Conservation (phyloP, 2,888 invertebrate genomes). For the Hirtodrosophila confusa region DNA sequence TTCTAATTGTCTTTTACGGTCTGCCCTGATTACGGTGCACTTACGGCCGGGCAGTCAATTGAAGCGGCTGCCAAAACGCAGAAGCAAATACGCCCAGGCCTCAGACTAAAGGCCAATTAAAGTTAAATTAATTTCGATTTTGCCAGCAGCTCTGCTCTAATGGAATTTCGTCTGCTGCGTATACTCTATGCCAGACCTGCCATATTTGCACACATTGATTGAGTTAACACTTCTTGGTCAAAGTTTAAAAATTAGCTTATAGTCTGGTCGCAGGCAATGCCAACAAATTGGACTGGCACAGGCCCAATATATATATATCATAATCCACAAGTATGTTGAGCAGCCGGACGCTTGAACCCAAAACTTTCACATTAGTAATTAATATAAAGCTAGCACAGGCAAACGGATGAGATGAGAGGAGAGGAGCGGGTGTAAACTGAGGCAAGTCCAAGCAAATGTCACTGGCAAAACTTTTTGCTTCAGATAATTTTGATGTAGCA, state of each 20-base stretch:
- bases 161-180: conserved; percentile 16
- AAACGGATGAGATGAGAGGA: background rate
- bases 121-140: conserved; percentile 68
- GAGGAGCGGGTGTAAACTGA: conserved; percentile 1
- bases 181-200: conserved; percentile 1
- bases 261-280: conserved; percentile 13
- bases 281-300: conserved; percentile 31
- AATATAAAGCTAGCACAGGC: conserved; percentile 42
- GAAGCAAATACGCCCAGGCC: conserved; percentile 39
- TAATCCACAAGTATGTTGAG: conserved; percentile 36
- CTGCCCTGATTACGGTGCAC: conserved; percentile 36
- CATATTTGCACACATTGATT: conserved; percentile 61
- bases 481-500: conserved; percentile 51
- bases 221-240: conserved; percentile 71
- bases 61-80: conserved; percentile 31
- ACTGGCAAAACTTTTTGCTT: conserved; percentile 50
- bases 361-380: conserved; percentile 72
- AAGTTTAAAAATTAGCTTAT: conserved; percentile 56
- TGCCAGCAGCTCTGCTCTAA: conserved; percentile 28
- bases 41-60: conserved; percentile 30
- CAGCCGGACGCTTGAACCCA: conserved; percentile 7
- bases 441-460: conserved; percentile 40
- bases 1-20: conserved; percentile 32
- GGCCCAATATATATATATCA: conserved; percentile 40
- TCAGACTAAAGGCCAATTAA: conserved; percentile 57